Percentiles rank a stretch among this genome's conserved stretches.
These are phyloP conservation scores for Xestobium rufovillosum DNA, from an alignment of 2,888 invertebrate genomes.

Conservation along the genomic window DNA sequence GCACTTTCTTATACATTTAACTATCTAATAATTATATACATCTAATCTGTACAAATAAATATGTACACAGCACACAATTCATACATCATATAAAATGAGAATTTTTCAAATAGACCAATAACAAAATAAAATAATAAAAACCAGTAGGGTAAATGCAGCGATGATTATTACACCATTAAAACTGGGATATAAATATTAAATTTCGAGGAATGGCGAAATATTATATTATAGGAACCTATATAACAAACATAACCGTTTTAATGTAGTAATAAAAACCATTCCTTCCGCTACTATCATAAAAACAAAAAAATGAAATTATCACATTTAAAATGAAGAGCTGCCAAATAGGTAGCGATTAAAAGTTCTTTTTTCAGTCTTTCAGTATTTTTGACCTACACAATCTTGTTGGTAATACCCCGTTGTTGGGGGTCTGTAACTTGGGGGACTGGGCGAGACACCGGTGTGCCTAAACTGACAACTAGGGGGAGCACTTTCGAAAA, in stretches of 20 bases:
- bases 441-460: conserved; percentile 49
- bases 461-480: conserved; percentile 45
- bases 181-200: neutral
- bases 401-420: conserved; percentile 52
- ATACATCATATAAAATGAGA: conserved; percentile 15
- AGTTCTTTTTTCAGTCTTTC: conserved; percentile 18
- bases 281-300: too few species aligned
- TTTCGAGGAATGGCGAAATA: conserved; percentile 1
- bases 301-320: too few species aligned
- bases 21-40: too few species aligned
- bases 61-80: conserved; percentile 32
- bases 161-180: too few species aligned
- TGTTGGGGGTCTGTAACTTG: conserved; percentile 45
- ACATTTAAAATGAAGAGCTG: conserved; percentile 1
- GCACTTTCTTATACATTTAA: too few species aligned
- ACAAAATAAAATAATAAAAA: too few species aligned
- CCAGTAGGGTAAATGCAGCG: too few species aligned
- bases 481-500: conserved; percentile 41
- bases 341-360: neutral
- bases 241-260: too few species aligned
- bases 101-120: conserved; percentile 17
- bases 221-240: conserved; percentile 1
- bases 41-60: conserved; percentile 32
- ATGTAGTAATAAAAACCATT: neutral
- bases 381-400: conserved; percentile 49